Conservation (phyloP, 2,113 vertebrate species). For the Cyanoderma ruficeps region DNA sequence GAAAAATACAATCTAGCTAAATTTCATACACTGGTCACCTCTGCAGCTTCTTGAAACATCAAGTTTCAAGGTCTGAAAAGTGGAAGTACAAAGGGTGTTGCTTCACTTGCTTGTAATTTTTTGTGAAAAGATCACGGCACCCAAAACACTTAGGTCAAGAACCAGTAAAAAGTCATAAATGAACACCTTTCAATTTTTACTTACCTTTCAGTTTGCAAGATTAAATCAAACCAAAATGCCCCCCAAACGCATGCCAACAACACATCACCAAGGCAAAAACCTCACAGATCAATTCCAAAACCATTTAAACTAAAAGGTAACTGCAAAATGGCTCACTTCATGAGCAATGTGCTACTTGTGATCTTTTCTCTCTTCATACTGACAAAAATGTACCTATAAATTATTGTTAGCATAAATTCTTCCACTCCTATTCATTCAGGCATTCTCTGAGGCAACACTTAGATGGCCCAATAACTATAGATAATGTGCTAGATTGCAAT, state of each 20-base stretch:
- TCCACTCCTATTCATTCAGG: background rate
- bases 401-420: background rate
- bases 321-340: background rate
- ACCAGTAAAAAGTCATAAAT: background rate
- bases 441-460: background rate
- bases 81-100: background rate
- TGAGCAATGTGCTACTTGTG: background rate
- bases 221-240: background rate
- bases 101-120: background rate
- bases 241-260: accelerated
- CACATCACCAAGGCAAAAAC: background rate
- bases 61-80: background rate
- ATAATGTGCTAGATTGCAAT: background rate
- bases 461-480: background rate
- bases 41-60: background rate
- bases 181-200: background rate
- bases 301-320: background rate
- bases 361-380: background rate
- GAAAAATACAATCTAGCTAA: background rate
- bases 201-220: background rate
- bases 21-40: background rate
- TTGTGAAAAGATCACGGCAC: background rate
- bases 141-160: background rate
- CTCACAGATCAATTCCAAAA: background rate
- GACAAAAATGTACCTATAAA: background rate